Evolutionary conservation across 1,140 invertebrate species (phyloP), one percentile per base, ranked within the genome.

Genomic region (Bombus ignitus): DNA sequence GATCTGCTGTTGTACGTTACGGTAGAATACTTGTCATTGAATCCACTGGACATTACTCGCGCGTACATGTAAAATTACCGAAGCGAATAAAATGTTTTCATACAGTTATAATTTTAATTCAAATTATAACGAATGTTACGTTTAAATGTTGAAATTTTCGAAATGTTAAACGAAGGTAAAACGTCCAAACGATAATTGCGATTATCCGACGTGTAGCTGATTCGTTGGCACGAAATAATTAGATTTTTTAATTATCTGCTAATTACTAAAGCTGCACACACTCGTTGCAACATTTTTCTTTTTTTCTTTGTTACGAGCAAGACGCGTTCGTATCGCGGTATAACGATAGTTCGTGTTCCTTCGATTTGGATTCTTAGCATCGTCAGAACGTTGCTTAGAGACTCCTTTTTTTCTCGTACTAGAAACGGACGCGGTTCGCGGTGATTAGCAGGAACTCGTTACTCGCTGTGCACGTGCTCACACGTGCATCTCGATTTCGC

Each of bases 371-470:
- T 59, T 35, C 37, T 32, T 35, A 18, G 53, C 37, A 25, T 22
- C 44, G 47, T 42, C 76, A 53, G 76, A 32, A 84, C 74, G 12
- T 71, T 44, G 70, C 53, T 74, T 65, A 57, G 66, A 72, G n/a
- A 47, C 25, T 32, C 62, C 66, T 66, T 72, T 70, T 70, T 62
- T 71, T 72, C 83, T 76, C 66, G 39, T 75, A 73, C 28, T 32
- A 15, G 72, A 47, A 81, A 65, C 59, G 22, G 35, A n/a, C 66
- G 15, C 59, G 37, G 65, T 72, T 39, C 47, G 74, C 74, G 74
- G 75, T 79, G 75, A 84, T 84, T 84, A 84, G 83, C 66, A 25
- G 32, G 71, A 84, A 37, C 83, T 62, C 75, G 62, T 79, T 76
- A 78, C 59, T 44, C 18, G 44, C 42, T 5, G 8, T 35, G 12